These are phyloP conservation scores for Trachops cirrhosus DNA, from an alignment of 2,797 vertebrate species.

Conservation along the genomic window DNA sequence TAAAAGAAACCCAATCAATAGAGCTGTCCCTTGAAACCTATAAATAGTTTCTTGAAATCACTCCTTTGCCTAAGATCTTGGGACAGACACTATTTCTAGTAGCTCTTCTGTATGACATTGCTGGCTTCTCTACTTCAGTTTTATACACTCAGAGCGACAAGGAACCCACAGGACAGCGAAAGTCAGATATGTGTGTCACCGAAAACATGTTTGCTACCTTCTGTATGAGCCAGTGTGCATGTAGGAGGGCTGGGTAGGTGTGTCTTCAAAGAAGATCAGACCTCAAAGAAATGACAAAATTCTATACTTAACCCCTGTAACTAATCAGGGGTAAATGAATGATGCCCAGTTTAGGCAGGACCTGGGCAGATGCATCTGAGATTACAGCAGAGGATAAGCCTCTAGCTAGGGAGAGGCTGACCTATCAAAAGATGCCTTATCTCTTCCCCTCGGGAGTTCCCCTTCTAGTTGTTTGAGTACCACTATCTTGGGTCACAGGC, in stretches of 20 bases:
- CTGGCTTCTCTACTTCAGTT: not conserved
- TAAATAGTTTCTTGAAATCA: conserved; percentile 61
- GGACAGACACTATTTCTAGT: conserved; percentile 8
- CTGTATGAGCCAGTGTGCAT: too few species aligned
- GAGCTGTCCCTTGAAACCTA: conserved; percentile 53
- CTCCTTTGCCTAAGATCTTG: conserved; percentile 17
- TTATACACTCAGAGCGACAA: not conserved
- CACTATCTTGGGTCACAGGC: not conserved
- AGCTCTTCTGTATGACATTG: conserved; percentile 36
- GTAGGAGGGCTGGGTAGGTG: not conserved
- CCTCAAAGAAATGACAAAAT: not conserved
- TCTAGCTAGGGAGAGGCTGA: not conserved
- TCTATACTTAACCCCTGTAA: not conserved
- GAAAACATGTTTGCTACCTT: not conserved
- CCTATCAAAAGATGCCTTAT: not conserved
- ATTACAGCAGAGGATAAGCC: not conserved
- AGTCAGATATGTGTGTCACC: not conserved
- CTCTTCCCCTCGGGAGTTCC: not conserved
- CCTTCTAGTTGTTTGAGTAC: not conserved
- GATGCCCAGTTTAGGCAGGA: not conserved
- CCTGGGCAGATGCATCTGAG: not conserved
- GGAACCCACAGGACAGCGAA: not conserved
- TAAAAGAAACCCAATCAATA: conserved; percentile 64
- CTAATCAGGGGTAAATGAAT: not conserved
- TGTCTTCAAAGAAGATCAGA: not conserved